Evolutionary conservation across 2,797 vertebrate genomes (phyloP).

Genomic region (Sylvilagus floridanus): DNA sequence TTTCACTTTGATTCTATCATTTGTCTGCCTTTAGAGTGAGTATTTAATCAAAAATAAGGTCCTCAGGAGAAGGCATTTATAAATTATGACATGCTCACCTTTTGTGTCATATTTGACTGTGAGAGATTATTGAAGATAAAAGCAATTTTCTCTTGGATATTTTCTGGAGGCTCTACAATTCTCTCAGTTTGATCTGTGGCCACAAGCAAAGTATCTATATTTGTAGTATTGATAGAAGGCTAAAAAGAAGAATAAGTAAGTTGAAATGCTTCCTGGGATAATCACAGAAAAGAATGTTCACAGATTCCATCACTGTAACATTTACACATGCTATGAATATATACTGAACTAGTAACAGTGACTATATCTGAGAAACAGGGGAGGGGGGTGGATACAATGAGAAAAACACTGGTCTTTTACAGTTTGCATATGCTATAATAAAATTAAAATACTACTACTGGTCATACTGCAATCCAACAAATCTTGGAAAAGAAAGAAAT

Average conservation of each 20-base stretch:
- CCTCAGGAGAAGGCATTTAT: background rate
- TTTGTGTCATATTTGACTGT: constrained; percentile 99
- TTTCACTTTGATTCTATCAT: background rate
- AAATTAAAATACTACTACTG: constrained; percentile 44
- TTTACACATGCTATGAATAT: background rate
- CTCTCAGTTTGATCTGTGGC: constrained; percentile 99
- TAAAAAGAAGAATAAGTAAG: constrained; percentile 82
- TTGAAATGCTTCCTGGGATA: constrained; percentile 42
- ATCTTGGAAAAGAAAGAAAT: background rate
- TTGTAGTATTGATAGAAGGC: constrained; percentile 99
- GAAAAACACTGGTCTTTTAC: constrained; percentile 17
- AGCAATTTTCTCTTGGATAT: constrained; percentile 99
- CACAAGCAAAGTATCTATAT: constrained; percentile 98
- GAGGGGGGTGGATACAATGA: background rate
- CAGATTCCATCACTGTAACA: constrained; percentile 23
- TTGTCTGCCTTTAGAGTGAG: constrained; percentile 3
- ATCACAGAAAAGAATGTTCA: background rate
- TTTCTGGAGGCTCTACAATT: constrained; percentile 98
- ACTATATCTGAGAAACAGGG: background rate
- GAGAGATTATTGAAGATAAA: constrained; percentile 99
- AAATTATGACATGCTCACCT: constrained; percentile 90
- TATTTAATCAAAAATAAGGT: background rate
- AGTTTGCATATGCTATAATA: background rate
- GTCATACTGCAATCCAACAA: constrained; percentile 14
- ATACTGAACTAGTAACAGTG: constrained; percentile 34